Evolutionary conservation across 2,113 vertebrate species (phyloP), one percentile per base, ranked within the genome.

Genomic region (Atractosteus spatula): DNA sequence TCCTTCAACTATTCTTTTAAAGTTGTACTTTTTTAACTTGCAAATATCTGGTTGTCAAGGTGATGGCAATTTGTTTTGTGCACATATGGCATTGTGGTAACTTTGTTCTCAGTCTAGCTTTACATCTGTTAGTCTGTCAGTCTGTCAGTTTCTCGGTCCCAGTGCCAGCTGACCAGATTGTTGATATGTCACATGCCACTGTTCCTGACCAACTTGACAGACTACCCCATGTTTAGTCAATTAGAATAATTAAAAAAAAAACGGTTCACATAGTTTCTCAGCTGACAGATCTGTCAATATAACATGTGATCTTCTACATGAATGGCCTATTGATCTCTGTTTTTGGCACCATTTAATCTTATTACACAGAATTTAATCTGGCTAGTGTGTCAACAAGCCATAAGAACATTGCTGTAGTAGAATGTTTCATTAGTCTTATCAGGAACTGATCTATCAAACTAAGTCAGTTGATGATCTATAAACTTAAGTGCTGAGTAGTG

Each of bases 181-280:
- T 29, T 55, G 29, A 41, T 44, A 12, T 47, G 55, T 61, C 47
- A 51, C 7, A 55, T 8, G 45, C 62, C 41, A 41, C 8, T 64
- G 51, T 71, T 10, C 43, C 55, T 29, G 43, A 14, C 45, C 59
- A 41, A 43, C 44, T 51, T 64, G 61, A 63, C 61, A 29, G 1
- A 8, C 43, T 29, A 29, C 45, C 70, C 66, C 55, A 29, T 68
- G 66, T 7, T 71, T 61, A 62, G 55, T 61, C 69, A 70, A 16
- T 70, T 70, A 70, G 56, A 13, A 17, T 61, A 61, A 61, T 5
- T 3, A 7, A 68, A 55, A 70, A 70, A 70, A 70, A 70, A 70
- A 16, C 29, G 16, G 55, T 68, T 11, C 11, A 29, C 16, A 1
- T 68, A 43, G 47, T 16, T 59, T 11, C n/a, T 44, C n/a, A 42